Conservation (phyloP, 2,113 vertebrate genomes). For the Urocitellus parryii region DNA sequence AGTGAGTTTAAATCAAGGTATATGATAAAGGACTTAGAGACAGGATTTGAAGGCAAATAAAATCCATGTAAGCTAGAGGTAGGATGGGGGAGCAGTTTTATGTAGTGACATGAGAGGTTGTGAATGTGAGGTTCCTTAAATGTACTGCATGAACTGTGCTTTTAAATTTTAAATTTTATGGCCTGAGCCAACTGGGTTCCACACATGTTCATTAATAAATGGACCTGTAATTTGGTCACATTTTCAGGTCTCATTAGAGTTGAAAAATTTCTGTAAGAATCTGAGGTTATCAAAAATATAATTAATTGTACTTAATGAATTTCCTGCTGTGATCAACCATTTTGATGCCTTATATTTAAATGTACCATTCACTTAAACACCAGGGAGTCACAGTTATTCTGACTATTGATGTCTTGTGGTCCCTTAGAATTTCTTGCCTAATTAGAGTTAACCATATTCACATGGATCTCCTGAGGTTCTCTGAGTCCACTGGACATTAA, state of each 20-base stretch:
- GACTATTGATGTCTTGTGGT: slow-evolving; percentile 75
- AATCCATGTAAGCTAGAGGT: neutral
- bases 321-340: slow-evolving; percentile 82
- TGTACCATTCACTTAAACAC: slow-evolving; percentile 82
- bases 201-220: slow-evolving; percentile 24
- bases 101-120: neutral
- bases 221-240: neutral
- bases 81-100: neutral
- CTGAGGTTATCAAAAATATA: slow-evolving; percentile 83
- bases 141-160: neutral
- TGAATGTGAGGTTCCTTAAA: neutral
- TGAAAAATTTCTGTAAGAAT: slow-evolving; percentile 58
- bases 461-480: slow-evolving; percentile 38
- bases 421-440: slow-evolving; percentile 75
- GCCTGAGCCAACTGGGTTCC: neutral
- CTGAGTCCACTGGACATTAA: slow-evolving; percentile 24
- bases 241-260: slow-evolving; percentile 56
- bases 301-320: slow-evolving; percentile 84
- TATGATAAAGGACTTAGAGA: neutral
- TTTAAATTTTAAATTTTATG: slow-evolving; percentile 14
- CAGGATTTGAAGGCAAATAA: neutral
- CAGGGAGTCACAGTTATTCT: slow-evolving; percentile 56
- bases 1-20: neutral
- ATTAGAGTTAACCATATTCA: slow-evolving; percentile 73
- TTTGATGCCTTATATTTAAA: slow-evolving; percentile 86